Evolutionary conservation across 2,888 invertebrate genomes (phyloP), one percentile per base, ranked within the genome.

Genomic region (Scrobipalpa atriplicella): DNA sequence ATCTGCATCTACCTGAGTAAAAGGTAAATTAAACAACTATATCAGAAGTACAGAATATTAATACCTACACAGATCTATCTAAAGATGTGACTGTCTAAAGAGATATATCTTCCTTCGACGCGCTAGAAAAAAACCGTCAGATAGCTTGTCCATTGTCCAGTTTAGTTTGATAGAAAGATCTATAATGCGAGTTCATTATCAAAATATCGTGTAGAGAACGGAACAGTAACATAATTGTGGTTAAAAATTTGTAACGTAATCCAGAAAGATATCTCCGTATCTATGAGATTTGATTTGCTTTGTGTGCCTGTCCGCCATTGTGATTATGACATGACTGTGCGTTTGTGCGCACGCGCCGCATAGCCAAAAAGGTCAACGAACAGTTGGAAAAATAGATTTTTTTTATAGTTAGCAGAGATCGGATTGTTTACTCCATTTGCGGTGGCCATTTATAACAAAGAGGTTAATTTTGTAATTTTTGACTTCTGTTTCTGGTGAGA

Each of bases 211-310:
- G 77, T 70, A 68, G 71, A 71, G 52, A 71, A 70, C 70, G 73
- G 83, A 86, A 87, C 88, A 87, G 88, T 83, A 86, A 84, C 80
- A 80, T 85, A 88, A 89, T 90, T 88, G 89, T 89, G 80, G 85
- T 87, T 85, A 82, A 85, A 47, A 88, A 86, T 81, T 87, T 84
- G 89, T 91, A 87, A 87, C 81, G 86, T 90, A 90, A 90, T 91
- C 90, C 90, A 76, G 72, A 68, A 78, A 91, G 86, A 89, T 90
- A 90, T 90, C 90, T 90, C 73, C 43, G 72, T 90, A 90, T 90
- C 90, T 90, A 72, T 43, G 73, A 85, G 89, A 89, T 90, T 88
- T 81, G 83, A 81, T 84, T 85, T 82, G 76, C 86, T 88, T 89
- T 89, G 89, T 89, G 81, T 82, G 81, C 71, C 78, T 77, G 81